Percentiles rank a stretch among this genome's conserved stretches.
Conservation (phyloP, 2,797 vertebrate genomes). For the Nyctalus aviator region DNA sequence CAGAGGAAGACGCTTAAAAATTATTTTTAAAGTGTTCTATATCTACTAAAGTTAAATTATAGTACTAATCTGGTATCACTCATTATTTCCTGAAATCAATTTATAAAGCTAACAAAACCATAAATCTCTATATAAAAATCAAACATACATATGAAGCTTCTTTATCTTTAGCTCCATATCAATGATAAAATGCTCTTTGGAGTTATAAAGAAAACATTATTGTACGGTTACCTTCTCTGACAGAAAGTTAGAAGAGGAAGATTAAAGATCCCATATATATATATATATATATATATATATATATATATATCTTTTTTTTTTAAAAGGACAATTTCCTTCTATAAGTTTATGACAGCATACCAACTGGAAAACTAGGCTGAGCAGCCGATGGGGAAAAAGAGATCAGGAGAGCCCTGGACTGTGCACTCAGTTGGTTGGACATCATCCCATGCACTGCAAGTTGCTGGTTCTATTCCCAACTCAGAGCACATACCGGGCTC, state of each 20-base stretch:
- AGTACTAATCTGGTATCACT: neutral
- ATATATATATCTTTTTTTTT: neutral
- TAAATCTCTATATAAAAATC: slow-evolving; percentile 51
- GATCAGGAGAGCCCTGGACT: neutral
- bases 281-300: neutral
- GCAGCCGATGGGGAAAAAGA: neutral
- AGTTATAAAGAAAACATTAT: slow-evolving; percentile 22
- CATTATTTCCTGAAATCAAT: slow-evolving; percentile 51
- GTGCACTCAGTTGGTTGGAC: neutral
- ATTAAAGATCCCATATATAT: neutral
- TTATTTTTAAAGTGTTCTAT: slow-evolving; percentile 46
- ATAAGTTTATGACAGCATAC: slow-evolving; percentile 42
- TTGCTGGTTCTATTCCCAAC: neutral
- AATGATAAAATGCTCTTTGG: slow-evolving; percentile 26
- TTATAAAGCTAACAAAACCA: slow-evolving; percentile 49
- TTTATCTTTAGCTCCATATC: slow-evolving; percentile 6
- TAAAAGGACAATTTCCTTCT: slow-evolving; percentile 11
- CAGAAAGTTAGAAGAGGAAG: neutral
- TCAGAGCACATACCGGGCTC: neutral
- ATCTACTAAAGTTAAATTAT: slow-evolving; percentile 31
- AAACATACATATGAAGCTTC: slow-evolving; percentile 11
- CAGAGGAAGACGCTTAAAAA: slow-evolving; percentile 47
- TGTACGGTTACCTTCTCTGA: slow-evolving; percentile 16
- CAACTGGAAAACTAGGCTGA: slow-evolving; percentile 52
- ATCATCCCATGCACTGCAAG: neutral